These are phyloP conservation scores for Bombyx huttoni DNA, from an alignment of 2,888 invertebrate species.

Conservation along the genomic window DNA sequence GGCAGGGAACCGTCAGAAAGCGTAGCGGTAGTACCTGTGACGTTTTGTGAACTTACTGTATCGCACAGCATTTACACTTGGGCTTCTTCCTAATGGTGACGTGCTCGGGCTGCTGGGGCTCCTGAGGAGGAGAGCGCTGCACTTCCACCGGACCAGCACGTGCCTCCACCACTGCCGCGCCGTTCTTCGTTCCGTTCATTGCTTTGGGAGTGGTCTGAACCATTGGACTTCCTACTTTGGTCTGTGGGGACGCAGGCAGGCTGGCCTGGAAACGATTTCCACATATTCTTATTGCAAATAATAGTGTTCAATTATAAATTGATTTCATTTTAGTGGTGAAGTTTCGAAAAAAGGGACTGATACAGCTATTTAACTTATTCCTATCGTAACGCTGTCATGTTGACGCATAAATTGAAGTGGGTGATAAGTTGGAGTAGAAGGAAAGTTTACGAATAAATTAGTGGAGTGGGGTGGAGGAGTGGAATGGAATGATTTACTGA, in stretches of 20 bases:
- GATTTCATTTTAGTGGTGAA: neutral
- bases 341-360: neutral
- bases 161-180: slow-evolving; percentile 36
- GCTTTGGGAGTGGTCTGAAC: slow-evolving; percentile 47
- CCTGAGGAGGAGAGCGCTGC: slow-evolving; percentile 81
- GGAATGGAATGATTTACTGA: too few species aligned
- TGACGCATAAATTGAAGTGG: too few species aligned
- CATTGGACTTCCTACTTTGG: slow-evolving; percentile 40
- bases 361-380: too few species aligned
- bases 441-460: too few species aligned
- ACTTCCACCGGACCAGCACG: slow-evolving; percentile 76
- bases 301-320: neutral
- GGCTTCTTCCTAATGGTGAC: slow-evolving; percentile 95
- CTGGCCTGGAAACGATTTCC: slow-evolving; percentile 29
- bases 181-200: slow-evolving; percentile 67
- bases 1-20: slow-evolving; percentile 16
- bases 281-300: neutral
- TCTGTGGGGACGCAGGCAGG: slow-evolving; percentile 49
- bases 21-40: slow-evolving; percentile 39
- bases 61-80: slow-evolving; percentile 95
- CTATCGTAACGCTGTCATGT: too few species aligned
- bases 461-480: too few species aligned
- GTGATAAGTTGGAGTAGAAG: too few species aligned
- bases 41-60: slow-evolving; percentile 77
- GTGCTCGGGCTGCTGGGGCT: slow-evolving; percentile 89